These are phyloP conservation scores for Galleria mellonella DNA, from an alignment of 1,140 invertebrate genomes.

Conservation along the genomic window DNA sequence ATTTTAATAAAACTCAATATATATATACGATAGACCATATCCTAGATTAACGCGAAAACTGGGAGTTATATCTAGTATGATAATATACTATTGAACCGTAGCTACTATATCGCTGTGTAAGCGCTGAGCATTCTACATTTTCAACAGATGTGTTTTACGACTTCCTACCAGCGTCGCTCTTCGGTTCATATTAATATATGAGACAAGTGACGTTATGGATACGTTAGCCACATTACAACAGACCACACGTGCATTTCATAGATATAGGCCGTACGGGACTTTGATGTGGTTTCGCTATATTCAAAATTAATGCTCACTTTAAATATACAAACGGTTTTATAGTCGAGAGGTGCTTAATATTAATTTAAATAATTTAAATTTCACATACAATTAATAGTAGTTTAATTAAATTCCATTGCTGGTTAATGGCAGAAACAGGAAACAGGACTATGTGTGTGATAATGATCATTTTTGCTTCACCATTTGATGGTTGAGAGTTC, in stretches of 20 bases:
- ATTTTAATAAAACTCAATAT: too few species aligned
- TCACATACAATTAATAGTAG: constrained; percentile 26
- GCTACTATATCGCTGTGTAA: neutral
- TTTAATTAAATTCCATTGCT: constrained; percentile 13
- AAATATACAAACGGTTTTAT: too few species aligned
- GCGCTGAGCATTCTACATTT: constrained; percentile 7
- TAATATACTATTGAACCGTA: too few species aligned
- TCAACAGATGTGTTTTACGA: constrained; percentile 39
- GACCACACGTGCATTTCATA: constrained; percentile 7
- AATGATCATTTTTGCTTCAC: too few species aligned
- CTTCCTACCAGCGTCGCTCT: constrained; percentile 15
- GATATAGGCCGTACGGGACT: neutral
- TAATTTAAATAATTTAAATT: constrained; percentile 42
- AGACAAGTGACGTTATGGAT: constrained; percentile 15
- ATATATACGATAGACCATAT: too few species aligned
- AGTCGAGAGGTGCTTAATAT: too few species aligned
- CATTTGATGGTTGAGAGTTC: too few species aligned
- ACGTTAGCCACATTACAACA: constrained; percentile 11
- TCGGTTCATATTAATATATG: constrained; percentile 16
- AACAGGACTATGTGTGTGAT: too few species aligned
- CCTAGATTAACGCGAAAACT: too few species aligned
- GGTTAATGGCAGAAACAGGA: too few species aligned
- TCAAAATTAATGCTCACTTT: too few species aligned
- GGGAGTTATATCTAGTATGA: too few species aligned
- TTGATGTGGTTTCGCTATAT: constrained; percentile 1